Conservation (phyloP, 2,888 invertebrate species). For the Platerodrilus igneus region DNA sequence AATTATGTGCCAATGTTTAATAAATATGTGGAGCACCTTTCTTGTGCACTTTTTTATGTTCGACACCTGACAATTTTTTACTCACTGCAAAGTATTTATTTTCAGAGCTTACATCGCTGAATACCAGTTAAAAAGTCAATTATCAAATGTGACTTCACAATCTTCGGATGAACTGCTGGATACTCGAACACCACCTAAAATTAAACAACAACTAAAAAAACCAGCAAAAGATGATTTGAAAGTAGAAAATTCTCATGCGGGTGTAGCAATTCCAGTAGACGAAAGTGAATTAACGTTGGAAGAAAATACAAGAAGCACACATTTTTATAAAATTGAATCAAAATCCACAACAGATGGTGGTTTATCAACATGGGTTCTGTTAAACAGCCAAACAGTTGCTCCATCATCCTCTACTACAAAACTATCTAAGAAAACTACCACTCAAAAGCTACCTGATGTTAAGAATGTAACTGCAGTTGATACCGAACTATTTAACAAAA, state of each 20-base stretch:
- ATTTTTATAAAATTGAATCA: constrained; percentile 43
- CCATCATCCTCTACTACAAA: constrained; percentile 35
- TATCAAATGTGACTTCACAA: constrained; percentile 48
- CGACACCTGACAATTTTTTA: too few relatives aligned
- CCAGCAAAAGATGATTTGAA: constrained; percentile 31
- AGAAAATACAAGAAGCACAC: constrained; percentile 39
- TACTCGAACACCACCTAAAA: constrained; percentile 59
- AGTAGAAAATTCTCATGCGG: constrained; percentile 56
- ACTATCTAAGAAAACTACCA: constrained; percentile 31
- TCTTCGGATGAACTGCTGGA: constrained; percentile 52
- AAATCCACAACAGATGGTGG: constrained; percentile 59
- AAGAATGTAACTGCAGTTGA: constrained; percentile 25
- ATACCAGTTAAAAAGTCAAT: constrained; percentile 55
- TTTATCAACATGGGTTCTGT: constrained; percentile 71
- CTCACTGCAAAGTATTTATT: too few relatives aligned
- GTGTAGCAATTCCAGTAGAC: constrained; percentile 62
- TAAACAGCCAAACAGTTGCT: constrained; percentile 52
- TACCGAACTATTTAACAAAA: constrained; percentile 20
- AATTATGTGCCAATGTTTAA: too few relatives aligned
- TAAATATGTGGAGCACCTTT: too few relatives aligned
- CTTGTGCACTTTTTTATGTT: too few relatives aligned
- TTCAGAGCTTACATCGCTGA: too few relatives aligned
- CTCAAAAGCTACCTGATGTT: constrained; percentile 26
- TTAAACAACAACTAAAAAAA: constrained; percentile 51
- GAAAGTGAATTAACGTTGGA: constrained; percentile 48